Percentiles rank a stretch among this genome's conserved stretches.
These are phyloP conservation scores for Enteromius unitaeniatus DNA, from an alignment of 2,797 vertebrate species.

Conservation along the genomic window DNA sequence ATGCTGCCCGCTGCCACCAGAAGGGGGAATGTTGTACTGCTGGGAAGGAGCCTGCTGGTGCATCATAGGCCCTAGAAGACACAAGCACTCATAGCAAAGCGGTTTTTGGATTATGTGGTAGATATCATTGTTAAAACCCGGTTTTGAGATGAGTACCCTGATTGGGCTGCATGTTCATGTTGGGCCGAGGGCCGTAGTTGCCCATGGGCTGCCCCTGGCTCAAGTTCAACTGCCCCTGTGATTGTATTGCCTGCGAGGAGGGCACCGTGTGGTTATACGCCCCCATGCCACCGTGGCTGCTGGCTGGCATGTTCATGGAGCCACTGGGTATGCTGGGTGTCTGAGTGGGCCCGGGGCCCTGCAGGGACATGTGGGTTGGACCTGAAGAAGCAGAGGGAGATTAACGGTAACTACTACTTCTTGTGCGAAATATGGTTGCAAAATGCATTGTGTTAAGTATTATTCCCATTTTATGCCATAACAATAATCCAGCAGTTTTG, in stretches of 20 bases:
- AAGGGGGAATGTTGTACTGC: slow-evolving; percentile 94
- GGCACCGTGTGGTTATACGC: slow-evolving; percentile 95
- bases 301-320: slow-evolving; percentile 95
- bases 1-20: slow-evolving; percentile 90
- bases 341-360: slow-evolving; percentile 95
- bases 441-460: no score
- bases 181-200: slow-evolving; percentile 95
- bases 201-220: slow-evolving; percentile 96
- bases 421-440: no score
- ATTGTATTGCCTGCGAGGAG: slow-evolving; percentile 91
- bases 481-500: no score
- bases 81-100: not conserved
- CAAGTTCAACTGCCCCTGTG: slow-evolving; percentile 97
- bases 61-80: slow-evolving; percentile 91
- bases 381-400: slow-evolving; percentile 76
- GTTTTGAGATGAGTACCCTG: slow-evolving; percentile 81
- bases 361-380: slow-evolving; percentile 97
- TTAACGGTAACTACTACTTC: no score
- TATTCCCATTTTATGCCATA: no score
- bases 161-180: slow-evolving; percentile 97
- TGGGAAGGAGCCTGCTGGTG: slow-evolving; percentile 96
- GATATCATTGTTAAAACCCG: not conserved
- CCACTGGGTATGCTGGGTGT: slow-evolving; percentile 92
- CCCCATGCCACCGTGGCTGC: slow-evolving; percentile 94
- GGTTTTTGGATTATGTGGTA: not conserved